Percentiles rank a stretch among this genome's conserved stretches.
These are phyloP conservation scores for Eurytoma adleriae DNA, from an alignment of 2,888 invertebrate species.

Conservation along the genomic window DNA sequence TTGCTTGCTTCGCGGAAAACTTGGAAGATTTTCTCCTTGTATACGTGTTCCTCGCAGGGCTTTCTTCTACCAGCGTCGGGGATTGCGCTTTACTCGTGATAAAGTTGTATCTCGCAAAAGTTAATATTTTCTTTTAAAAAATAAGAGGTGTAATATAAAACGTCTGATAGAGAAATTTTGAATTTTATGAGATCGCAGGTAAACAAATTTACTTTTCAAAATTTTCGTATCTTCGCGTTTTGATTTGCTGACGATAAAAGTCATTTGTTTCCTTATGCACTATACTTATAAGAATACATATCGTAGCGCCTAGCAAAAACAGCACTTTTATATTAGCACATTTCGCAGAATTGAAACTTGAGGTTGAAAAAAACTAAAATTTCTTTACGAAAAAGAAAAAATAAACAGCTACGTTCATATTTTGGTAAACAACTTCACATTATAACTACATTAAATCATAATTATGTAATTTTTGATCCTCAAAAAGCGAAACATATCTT, in stretches of 20 bases:
- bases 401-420: too few species aligned
- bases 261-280: background rate
- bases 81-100: conserved; percentile 3
- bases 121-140: background rate
- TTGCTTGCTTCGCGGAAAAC: conserved; percentile 14
- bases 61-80: background rate
- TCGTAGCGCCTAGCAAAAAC: too few species aligned
- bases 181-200: background rate
- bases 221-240: background rate
- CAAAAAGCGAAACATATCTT: too few species aligned
- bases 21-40: conserved; percentile 4
- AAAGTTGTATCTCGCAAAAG: background rate
- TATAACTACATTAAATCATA: too few species aligned
- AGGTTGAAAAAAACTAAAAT: too few species aligned
- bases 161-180: background rate
- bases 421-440: too few species aligned
- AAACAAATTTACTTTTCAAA: conserved; percentile 22
- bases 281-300: too few species aligned
- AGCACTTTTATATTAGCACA: too few species aligned
- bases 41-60: background rate
- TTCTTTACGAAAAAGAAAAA: too few species aligned
- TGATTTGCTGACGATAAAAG: too few species aligned
- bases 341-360: too few species aligned
- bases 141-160: background rate
- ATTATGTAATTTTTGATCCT: too few species aligned